These are phyloP conservation scores for Huso huso DNA, from an alignment of 2,797 vertebrate species.

Conservation along the genomic window DNA sequence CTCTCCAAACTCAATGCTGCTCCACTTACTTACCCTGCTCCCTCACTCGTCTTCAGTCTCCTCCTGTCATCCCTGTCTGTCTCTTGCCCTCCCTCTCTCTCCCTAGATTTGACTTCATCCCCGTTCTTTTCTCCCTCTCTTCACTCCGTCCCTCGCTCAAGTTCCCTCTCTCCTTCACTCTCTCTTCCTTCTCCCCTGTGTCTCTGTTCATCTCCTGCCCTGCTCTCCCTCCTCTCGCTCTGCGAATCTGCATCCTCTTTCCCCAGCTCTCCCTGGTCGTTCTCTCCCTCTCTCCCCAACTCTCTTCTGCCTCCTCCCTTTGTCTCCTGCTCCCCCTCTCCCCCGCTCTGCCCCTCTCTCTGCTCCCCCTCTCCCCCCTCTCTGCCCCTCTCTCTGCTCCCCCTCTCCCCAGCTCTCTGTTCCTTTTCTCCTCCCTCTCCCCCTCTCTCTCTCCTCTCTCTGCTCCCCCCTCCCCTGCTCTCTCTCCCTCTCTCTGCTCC, in stretches of 20 bases:
- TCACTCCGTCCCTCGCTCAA: not conserved
- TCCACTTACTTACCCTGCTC: not conserved
- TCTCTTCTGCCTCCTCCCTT: not conserved
- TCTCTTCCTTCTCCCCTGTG: conserved; percentile 7
- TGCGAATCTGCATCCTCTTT: too few relatives aligned
- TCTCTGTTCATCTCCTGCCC: conserved; percentile 1
- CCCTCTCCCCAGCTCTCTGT: not conserved
- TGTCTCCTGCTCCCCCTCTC: not conserved
- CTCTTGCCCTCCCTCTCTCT: not conserved
- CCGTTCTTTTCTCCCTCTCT: too few relatives aligned
- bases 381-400: not conserved
- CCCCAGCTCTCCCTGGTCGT: too few relatives aligned
- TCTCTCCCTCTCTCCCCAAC: not conserved
- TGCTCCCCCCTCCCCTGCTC: conserved; percentile 45
- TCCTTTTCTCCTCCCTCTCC: conserved; percentile 55
- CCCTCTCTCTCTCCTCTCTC: conserved; percentile 62
- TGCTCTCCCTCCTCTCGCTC: too few relatives aligned
- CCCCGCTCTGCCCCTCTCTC: too few relatives aligned
- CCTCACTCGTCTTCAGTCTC: conserved; percentile 12
- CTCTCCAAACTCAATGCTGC: not conserved
- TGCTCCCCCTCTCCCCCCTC: too few relatives aligned
- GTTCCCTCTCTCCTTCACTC: too few relatives aligned
- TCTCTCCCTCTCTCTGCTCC: conserved; percentile 23
- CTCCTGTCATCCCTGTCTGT: not conserved
- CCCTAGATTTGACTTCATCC: too few relatives aligned